Percentiles rank a stretch among this genome's conserved stretches.
Evolutionary conservation across 2,113 vertebrate species (phyloP).

Genomic region (Pseudopodoces humilis): DNA sequence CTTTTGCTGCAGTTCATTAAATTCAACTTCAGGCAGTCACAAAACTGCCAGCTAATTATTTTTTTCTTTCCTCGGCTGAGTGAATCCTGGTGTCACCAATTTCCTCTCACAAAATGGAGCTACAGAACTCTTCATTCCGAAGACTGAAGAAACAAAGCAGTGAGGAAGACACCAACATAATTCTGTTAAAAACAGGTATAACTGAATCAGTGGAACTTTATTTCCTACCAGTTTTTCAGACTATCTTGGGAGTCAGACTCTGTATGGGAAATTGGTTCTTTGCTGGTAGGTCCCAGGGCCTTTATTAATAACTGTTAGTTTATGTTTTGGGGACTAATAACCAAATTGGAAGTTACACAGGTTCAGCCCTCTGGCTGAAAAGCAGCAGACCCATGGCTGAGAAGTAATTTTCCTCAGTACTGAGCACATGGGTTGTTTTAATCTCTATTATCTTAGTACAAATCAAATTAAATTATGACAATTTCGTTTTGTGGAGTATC

Average conservation of each 20-base stretch:
- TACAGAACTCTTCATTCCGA: background rate
- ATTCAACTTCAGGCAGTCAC: slow-evolving; percentile 61
- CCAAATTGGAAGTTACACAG: rapidly evolving
- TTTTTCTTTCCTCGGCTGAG: background rate
- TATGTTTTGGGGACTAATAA: background rate
- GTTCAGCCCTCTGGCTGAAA: background rate
- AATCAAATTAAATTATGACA: background rate
- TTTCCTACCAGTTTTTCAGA: background rate
- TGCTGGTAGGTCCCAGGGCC: background rate
- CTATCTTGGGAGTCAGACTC: background rate
- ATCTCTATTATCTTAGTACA: background rate
- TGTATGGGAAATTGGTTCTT: background rate
- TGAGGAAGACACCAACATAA: background rate
- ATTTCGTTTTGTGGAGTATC: background rate
- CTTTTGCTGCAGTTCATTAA: slow-evolving; percentile 64
- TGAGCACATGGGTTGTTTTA: background rate
- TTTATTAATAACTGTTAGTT: background rate
- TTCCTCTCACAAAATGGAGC: background rate
- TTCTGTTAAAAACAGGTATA: background rate
- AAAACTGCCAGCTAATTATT: slow-evolving; percentile 40
- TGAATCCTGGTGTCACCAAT: background rate
- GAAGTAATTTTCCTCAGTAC: background rate
- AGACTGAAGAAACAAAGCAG: background rate
- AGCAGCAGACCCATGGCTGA: background rate
- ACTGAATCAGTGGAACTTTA: background rate